Percentiles rank a stretch among this genome's conserved stretches.
These are phyloP conservation scores for Rotaria sp. DNA, from an alignment of 2,888 invertebrate genomes.

Conservation along the genomic window DNA sequence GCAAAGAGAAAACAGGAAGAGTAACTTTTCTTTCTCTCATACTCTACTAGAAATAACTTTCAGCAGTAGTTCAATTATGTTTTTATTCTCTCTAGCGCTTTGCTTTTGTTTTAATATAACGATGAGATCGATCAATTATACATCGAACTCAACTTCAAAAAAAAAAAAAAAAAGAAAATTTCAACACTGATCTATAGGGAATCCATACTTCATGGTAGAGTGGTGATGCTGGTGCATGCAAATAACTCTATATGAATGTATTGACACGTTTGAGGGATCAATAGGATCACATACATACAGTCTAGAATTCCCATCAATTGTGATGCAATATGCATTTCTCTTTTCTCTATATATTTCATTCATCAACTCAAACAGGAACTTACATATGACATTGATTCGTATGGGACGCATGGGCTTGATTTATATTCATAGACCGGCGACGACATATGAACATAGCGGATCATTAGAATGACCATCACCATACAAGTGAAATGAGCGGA, in stretches of 20 bases:
- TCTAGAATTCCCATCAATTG: background rate
- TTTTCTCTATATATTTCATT: background rate
- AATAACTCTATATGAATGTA: background rate
- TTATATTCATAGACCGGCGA: background rate
- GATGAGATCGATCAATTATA: background rate
- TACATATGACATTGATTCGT: background rate
- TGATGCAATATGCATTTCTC: background rate
- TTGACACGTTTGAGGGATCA: background rate
- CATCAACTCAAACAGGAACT: background rate
- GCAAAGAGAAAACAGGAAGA: background rate
- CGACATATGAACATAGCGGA: background rate
- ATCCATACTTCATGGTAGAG: background rate
- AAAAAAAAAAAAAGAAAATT: background rate
- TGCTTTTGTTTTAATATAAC: background rate
- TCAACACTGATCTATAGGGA: background rate
- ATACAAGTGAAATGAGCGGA: background rate
- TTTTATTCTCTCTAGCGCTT: background rate
- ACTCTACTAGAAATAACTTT: background rate
- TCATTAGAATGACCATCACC: background rate
- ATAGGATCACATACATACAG: background rate
- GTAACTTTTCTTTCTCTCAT: background rate
- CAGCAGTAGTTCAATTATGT: background rate
- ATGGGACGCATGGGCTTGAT: background rate
- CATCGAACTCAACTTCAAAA: background rate
- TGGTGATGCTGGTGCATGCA: background rate